These are phyloP conservation scores for Takifugu bimaculatus DNA, from an alignment of 2,113 vertebrate species.

Conservation along the genomic window DNA sequence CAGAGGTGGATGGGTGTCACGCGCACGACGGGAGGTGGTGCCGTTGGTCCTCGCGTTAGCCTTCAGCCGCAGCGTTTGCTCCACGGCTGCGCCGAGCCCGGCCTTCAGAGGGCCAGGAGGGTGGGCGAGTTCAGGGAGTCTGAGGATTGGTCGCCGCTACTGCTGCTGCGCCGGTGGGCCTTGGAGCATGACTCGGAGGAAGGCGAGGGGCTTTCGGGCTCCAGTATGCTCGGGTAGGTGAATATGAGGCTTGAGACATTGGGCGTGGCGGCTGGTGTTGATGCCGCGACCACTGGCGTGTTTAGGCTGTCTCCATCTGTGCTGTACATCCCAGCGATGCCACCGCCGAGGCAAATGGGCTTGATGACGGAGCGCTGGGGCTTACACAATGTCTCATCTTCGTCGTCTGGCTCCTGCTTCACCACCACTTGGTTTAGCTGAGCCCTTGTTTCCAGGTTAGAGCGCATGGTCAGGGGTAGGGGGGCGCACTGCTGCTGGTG, in stretches of 20 bases:
- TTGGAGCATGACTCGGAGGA: constrained; percentile 98
- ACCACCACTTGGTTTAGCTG: constrained; percentile 80
- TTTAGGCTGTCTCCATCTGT: constrained; percentile 94
- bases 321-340: constrained; percentile 80
- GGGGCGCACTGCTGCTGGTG: constrained; percentile 71
- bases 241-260: constrained; percentile 94
- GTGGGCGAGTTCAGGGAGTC: constrained; percentile 99
- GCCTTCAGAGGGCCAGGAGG: constrained; percentile 89
- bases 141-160: constrained; percentile 97
- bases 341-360: constrained; percentile 89
- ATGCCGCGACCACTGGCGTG: constrained; percentile 93
- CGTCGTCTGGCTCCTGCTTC: constrained; percentile 90
- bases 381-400: constrained; percentile 75
- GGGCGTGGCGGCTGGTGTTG: constrained; percentile 91
- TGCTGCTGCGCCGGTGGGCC: constrained; percentile 98
- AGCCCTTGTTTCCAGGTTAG: constrained; percentile 47
- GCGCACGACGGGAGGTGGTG: background rate
- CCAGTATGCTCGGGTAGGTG: constrained; percentile 95
- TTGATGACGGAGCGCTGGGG: constrained; percentile 94
- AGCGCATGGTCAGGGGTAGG: constrained; percentile 78
- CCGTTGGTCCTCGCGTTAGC: constrained; percentile 20
- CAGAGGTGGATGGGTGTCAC: constrained; percentile 8
- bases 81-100: background rate
- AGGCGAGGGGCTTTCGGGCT: constrained; percentile 92
- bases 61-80: constrained; percentile 50